Conservation (phyloP, 1,140 invertebrate species). For the Radopholus similis region DNA sequence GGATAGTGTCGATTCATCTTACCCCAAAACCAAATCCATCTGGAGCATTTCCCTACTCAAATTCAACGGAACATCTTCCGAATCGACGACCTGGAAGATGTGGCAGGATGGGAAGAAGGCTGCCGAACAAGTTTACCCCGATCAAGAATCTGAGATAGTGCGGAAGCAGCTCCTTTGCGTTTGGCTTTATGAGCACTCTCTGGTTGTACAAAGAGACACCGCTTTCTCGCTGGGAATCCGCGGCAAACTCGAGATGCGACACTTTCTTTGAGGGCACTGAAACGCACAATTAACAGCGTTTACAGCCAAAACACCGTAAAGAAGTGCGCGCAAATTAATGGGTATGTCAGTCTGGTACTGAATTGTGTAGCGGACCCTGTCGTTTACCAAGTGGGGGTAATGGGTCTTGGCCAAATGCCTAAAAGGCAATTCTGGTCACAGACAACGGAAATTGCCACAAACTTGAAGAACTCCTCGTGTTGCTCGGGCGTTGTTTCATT, state of each 20-base stretch:
- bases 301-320: slow-evolving; percentile 70
- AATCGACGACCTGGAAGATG: background rate
- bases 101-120: background rate
- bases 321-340: slow-evolving; percentile 78
- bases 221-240: slow-evolving; percentile 69
- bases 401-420: slow-evolving; percentile 48
- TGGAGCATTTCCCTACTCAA: slow-evolving; percentile 89
- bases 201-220: slow-evolving; percentile 79
- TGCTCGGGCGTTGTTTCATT: slow-evolving; percentile 79
- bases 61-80: slow-evolving; percentile 85
- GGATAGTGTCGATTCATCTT: slow-evolving; percentile 46
- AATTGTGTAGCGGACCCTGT: slow-evolving; percentile 60
- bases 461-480: slow-evolving; percentile 76
- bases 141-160: slow-evolving; percentile 51
- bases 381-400: slow-evolving; percentile 41
- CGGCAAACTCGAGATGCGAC: slow-evolving; percentile 78
- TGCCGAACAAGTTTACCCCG: slow-evolving; percentile 92
- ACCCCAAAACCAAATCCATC: slow-evolving; percentile 83
- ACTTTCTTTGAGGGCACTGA: slow-evolving; percentile 63
- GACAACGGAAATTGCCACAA: background rate
- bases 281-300: background rate
- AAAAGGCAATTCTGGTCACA: slow-evolving; percentile 10
- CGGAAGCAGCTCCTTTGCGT: slow-evolving; percentile 46
- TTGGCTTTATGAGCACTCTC: slow-evolving; percentile 48
- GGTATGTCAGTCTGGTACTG: slow-evolving; percentile 75